phyloP scores from a whole-genome alignment of 2,888 invertebrate species.

The Habrosyne pyritoides region DNA sequence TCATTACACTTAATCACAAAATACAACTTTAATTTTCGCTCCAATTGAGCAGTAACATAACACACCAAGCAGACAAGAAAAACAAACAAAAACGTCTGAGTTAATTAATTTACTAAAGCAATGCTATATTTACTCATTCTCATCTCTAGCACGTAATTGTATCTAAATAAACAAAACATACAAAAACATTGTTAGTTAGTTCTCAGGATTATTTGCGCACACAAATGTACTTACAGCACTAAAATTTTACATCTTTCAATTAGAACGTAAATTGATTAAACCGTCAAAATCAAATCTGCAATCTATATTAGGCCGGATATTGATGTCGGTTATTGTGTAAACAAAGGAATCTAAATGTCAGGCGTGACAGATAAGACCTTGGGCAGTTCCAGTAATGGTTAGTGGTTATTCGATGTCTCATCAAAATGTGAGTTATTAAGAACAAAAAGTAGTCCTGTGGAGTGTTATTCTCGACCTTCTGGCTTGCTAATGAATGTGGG shows the following conservation, averaged over 20 bases:
- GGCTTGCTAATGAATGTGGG: constrained; percentile 61
- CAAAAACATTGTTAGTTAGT: background rate
- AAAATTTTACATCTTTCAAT: background rate
- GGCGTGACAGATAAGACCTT: constrained; percentile 36
- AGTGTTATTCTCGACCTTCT: constrained; percentile 46
- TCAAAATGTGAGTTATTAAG: background rate
- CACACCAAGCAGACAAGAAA: background rate
- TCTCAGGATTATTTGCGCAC: background rate
- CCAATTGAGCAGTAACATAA: background rate
- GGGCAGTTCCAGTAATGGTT: constrained; percentile 20
- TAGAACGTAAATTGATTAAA: background rate
- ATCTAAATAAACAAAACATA: background rate
- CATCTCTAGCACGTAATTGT: background rate
- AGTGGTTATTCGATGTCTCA: background rate
- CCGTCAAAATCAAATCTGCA: background rate
- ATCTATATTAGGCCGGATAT: constrained; percentile 3
- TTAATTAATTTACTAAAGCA: background rate
- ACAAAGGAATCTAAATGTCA: constrained; percentile 28
- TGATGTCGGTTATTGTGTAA: background rate
- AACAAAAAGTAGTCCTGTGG: constrained; percentile 1
- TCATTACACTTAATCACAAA: background rate
- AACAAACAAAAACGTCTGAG: background rate
- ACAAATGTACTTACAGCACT: background rate
- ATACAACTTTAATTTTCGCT: background rate
- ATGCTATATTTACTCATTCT: background rate